Conservation (phyloP, 1,140 invertebrate genomes). For the Tribolium castaneum region DNA sequence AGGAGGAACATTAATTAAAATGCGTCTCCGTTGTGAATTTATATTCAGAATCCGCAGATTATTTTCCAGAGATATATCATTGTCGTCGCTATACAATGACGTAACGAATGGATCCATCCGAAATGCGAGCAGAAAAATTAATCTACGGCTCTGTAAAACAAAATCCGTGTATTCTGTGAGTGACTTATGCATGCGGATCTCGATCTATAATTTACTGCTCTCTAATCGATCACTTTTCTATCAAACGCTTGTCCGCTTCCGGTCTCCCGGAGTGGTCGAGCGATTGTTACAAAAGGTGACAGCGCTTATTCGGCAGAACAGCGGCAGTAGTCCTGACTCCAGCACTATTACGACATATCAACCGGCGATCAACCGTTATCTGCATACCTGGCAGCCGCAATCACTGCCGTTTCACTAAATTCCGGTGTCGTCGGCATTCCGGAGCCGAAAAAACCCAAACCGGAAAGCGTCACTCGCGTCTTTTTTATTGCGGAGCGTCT, state of each 20-base stretch:
- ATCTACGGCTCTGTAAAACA: background rate
- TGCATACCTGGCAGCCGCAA: slow-evolving; percentile 30
- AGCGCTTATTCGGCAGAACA: slow-evolving; percentile 13
- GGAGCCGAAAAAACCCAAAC: background rate
- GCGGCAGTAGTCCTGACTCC: slow-evolving; percentile 2
- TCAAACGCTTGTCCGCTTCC: background rate
- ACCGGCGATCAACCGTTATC: slow-evolving; percentile 27
- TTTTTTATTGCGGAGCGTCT: background rate
- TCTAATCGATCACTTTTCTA: background rate
- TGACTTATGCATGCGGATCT: background rate
- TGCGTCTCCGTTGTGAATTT: background rate
- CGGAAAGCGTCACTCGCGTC: background rate
- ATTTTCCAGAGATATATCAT: background rate
- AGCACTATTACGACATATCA: slow-evolving; percentile 26
- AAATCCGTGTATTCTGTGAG: background rate
- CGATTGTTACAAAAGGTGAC: slow-evolving; percentile 18
- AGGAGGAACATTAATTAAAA: background rate
- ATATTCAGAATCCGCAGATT: background rate
- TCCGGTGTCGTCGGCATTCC: slow-evolving; percentile 7
- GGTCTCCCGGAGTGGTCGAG: background rate
- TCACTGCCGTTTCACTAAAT: slow-evolving; percentile 22
- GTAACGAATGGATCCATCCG: background rate
- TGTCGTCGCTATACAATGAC: background rate
- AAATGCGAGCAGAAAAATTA: background rate
- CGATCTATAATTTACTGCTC: background rate